phyloP scores from a whole-genome alignment of 2,888 invertebrate species.

The Caenorhabditis sp. region DNA sequence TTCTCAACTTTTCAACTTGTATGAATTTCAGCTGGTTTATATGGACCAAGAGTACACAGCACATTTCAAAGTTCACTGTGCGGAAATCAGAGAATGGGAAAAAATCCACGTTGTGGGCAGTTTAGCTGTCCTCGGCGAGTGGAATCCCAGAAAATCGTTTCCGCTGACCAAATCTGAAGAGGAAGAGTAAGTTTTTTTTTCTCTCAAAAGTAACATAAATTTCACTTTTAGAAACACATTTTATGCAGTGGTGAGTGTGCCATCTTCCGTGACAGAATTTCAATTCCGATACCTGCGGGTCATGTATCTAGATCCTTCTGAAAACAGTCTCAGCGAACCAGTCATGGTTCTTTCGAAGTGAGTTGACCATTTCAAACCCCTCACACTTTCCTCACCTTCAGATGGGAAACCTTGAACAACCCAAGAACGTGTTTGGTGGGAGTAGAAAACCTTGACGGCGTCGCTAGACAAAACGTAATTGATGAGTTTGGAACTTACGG shows the following conservation, averaged over 20 bases:
- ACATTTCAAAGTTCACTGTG: constrained; percentile 68
- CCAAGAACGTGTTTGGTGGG: constrained; percentile 60
- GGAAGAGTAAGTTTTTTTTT: constrained; percentile 44
- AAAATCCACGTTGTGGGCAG: constrained; percentile 72
- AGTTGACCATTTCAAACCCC: constrained; percentile 1
- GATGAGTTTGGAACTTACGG: constrained; percentile 71
- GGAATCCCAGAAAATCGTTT: constrained; percentile 67
- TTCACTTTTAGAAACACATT: constrained; percentile 56
- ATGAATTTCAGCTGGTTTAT: constrained; percentile 35
- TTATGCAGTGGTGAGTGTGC: constrained; percentile 43
- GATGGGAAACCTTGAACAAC: constrained; percentile 69
- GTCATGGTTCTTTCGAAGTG: constrained; percentile 58
- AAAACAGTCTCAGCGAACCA: constrained; percentile 44
- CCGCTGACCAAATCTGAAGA: constrained; percentile 32
- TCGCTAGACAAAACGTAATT: constrained; percentile 50
- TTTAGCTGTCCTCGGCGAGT: constrained; percentile 67
- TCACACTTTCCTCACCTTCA: too few relatives aligned
- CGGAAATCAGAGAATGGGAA: constrained; percentile 70
- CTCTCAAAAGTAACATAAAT: not conserved
- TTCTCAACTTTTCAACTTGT: not conserved
- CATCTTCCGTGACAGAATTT: constrained; percentile 26
- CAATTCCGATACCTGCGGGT: constrained; percentile 60
- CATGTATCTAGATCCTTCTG: constrained; percentile 54
- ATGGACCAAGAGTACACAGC: constrained; percentile 61
- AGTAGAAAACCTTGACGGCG: constrained; percentile 47